Evolutionary conservation across 2,888 invertebrate genomes (phyloP).

Genomic region (Callimorpha dominula): DNA sequence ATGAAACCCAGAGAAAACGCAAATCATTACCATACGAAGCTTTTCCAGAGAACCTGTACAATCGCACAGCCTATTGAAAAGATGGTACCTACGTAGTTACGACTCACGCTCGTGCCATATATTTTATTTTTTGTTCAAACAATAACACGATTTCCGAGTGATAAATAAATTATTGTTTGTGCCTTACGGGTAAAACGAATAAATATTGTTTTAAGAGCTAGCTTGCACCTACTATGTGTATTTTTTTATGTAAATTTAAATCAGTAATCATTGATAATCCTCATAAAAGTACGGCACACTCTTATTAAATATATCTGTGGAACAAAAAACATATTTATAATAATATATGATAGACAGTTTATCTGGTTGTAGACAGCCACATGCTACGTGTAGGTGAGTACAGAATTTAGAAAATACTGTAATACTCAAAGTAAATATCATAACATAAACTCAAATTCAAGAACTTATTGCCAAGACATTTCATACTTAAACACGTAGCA

Average conservation of each 20-base stretch:
- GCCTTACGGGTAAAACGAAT: neutral
- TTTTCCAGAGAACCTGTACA: slow-evolving; percentile 28
- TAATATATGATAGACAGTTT: neutral
- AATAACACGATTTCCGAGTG: slow-evolving; percentile 5
- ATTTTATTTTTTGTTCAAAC: slow-evolving; percentile 26
- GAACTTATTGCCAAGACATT: neutral
- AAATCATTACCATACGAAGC: slow-evolving; percentile 53
- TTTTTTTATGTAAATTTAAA: neutral
- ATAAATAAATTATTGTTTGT: neutral
- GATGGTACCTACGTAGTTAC: slow-evolving; percentile 24
- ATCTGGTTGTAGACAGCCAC: neutral
- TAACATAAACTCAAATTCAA: neutral
- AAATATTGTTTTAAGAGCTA: neutral
- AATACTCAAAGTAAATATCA: neutral
- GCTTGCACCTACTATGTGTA: neutral
- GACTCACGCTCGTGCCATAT: slow-evolving; percentile 28
- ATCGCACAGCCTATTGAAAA: slow-evolving; percentile 31
- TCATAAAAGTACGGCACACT: neutral
- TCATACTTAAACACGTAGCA: neutral
- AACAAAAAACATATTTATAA: neutral
- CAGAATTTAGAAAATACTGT: too few relatives aligned
- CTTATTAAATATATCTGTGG: neutral
- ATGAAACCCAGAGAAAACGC: slow-evolving; percentile 45
- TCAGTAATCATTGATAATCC: neutral
- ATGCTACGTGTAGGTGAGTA: neutral